phyloP scores from a whole-genome alignment of 2,113 vertebrate species.

The Tachuris rubrigastra region DNA sequence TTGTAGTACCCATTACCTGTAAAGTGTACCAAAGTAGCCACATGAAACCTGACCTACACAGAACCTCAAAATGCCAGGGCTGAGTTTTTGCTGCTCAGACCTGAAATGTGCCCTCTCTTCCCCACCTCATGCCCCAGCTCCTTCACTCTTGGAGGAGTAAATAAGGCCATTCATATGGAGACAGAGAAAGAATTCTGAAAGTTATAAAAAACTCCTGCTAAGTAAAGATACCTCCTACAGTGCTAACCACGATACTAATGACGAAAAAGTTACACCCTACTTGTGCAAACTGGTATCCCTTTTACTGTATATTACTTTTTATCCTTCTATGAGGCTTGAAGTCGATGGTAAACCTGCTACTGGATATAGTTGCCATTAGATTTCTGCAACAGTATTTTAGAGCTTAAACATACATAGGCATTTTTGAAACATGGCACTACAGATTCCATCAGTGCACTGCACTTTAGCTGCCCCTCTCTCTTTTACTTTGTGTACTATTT shows the following conservation, averaged over 20 bases:
- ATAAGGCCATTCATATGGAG: conserved; percentile 33
- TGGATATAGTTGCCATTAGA: neutral
- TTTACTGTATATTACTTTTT: neutral
- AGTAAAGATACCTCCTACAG: conserved; percentile 43
- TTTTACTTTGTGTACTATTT: neutral
- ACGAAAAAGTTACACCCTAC: neutral
- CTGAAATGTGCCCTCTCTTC: neutral
- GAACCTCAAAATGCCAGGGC: neutral
- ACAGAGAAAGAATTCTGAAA: conserved; percentile 23
- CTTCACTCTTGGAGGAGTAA: neutral
- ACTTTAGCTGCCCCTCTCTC: neutral
- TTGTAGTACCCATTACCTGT: neutral
- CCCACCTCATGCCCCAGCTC: neutral
- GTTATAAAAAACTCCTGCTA: conserved; percentile 15
- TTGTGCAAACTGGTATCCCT: neutral
- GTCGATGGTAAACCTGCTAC: neutral
- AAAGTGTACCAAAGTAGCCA: neutral
- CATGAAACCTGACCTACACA: neutral
- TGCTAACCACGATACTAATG: neutral
- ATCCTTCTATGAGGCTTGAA: neutral
- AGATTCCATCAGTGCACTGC: neutral
- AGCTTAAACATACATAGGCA: neutral
- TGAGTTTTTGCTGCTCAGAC: neutral
- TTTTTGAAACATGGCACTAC: neutral
- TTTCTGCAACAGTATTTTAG: neutral